Evolutionary conservation across 2,113 vertebrate species (phyloP).

Genomic region (Corythornis cristatus): DNA sequence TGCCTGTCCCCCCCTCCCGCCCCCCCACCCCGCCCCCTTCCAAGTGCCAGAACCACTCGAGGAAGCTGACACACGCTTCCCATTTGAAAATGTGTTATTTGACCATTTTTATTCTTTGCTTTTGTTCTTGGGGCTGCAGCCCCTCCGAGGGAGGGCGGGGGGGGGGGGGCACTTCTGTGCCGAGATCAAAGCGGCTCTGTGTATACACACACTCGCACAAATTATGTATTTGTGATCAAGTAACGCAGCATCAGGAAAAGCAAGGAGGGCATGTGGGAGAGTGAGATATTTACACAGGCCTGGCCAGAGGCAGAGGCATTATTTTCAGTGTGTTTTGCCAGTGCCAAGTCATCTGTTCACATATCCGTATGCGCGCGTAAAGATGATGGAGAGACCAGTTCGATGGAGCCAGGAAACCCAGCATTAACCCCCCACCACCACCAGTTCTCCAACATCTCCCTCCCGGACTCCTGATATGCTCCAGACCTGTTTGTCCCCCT

Average conservation of each 20-base stretch:
- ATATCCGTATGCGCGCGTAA: neutral
- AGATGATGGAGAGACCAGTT: constrained; percentile 47
- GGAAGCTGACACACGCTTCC: constrained; percentile 55
- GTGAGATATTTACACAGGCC: constrained; percentile 64
- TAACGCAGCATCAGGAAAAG: constrained; percentile 45
- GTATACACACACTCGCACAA: constrained; percentile 67
- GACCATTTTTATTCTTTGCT: constrained; percentile 49
- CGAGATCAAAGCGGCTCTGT: constrained; percentile 34
- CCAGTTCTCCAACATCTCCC: accelerated
- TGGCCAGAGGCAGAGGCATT: constrained; percentile 54
- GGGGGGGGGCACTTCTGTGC: neutral
- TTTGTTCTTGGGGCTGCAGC: constrained; percentile 9
- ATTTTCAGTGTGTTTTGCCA: constrained; percentile 37
- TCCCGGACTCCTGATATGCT: neutral
- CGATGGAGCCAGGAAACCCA: neutral
- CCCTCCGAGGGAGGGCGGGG: neutral
- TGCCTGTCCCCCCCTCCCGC: neutral
- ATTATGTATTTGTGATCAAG: constrained; percentile 70
- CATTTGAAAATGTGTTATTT: constrained; percentile 56
- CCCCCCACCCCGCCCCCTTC: neutral
- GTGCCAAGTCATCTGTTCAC: constrained; percentile 61
- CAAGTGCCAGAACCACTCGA: constrained; percentile 32
- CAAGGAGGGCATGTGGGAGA: constrained; percentile 47
- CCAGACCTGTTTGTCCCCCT: neutral
- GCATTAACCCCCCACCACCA: neutral